These are phyloP conservation scores for Lateolabrax maculatus DNA, from an alignment of 2,797 vertebrate species.

Conservation along the genomic window DNA sequence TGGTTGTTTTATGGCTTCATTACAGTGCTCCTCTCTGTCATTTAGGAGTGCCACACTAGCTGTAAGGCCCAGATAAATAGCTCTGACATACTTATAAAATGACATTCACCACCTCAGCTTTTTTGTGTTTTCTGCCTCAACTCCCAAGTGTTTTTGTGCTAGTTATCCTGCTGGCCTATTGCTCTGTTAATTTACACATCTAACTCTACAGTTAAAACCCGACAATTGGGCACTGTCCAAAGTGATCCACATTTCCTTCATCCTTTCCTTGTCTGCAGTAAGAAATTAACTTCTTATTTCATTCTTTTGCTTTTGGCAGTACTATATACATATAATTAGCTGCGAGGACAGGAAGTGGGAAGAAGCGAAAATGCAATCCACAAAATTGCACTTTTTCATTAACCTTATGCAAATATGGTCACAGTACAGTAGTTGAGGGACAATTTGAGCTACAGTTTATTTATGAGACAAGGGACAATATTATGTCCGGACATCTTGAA, in stretches of 20 bases:
- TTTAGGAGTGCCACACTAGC: neutral
- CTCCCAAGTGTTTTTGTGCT: constrained; percentile 23
- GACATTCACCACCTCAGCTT: constrained; percentile 20
- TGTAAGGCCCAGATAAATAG: neutral
- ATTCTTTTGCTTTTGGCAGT: constrained; percentile 51
- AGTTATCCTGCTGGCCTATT: constrained; percentile 38
- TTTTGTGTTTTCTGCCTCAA: constrained; percentile 22
- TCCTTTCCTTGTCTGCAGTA: constrained; percentile 29
- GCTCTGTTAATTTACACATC: constrained; percentile 48
- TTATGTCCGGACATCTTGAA: constrained; percentile 5
- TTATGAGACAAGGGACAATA: neutral
- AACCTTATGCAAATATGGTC: constrained; percentile 66
- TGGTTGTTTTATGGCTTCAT: constrained; percentile 1
- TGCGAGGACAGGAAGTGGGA: constrained; percentile 28
- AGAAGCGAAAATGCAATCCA: constrained; percentile 34
- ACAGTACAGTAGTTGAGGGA: constrained; percentile 28
- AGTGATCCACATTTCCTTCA: constrained; percentile 40
- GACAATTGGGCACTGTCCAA: constrained; percentile 31
- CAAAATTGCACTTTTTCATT: constrained; percentile 60
- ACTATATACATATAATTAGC: constrained; percentile 57
- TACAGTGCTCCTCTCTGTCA: neutral
- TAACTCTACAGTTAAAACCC: constrained; percentile 38
- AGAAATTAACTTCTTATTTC: constrained; percentile 50
- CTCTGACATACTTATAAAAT: constrained; percentile 9
- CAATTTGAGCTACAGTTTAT: constrained; percentile 24